These are phyloP conservation scores for Chaetorhynchus papuensis DNA, from an alignment of 2,113 vertebrate genomes.

Conservation along the genomic window DNA sequence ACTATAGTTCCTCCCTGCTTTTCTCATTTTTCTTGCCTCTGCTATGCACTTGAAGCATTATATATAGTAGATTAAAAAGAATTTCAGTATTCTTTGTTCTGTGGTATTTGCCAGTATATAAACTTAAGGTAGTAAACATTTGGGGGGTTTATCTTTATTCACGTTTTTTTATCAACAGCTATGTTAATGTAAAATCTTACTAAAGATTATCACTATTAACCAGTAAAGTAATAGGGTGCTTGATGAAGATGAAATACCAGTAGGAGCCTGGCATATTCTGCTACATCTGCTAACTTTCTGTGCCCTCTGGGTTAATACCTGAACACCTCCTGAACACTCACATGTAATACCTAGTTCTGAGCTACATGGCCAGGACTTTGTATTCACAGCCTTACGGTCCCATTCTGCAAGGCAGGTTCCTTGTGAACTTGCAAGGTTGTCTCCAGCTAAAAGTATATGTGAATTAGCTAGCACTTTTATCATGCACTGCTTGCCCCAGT, in stretches of 20 bases:
- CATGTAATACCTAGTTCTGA: not conserved
- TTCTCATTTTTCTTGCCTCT: not conserved
- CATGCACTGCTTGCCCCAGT: not conserved
- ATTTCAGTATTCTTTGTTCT: not conserved
- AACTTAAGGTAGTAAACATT: not conserved
- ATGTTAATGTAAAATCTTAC: not conserved
- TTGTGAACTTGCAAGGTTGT: not conserved
- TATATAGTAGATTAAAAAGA: not conserved
- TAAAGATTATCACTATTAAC: not conserved
- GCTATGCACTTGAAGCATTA: not conserved
- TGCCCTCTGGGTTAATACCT: not conserved
- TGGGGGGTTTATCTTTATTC: not conserved
- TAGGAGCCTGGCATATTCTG: not conserved
- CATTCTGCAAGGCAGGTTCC: not conserved
- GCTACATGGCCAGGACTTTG: not conserved
- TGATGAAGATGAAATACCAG: not conserved
- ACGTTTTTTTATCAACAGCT: not conserved
- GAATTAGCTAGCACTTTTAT: not conserved
- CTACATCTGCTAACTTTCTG: not conserved
- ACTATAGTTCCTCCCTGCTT: not conserved
- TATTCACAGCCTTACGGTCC: not conserved
- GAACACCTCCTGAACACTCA: not conserved
- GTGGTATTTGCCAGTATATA: not conserved
- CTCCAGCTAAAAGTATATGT: not conserved
- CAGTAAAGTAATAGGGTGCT: not conserved